phyloP scores from a whole-genome alignment of 30 jellyfish, hydroid and myxozoan genomes.

The Turritopsis dohrnii region DNA sequence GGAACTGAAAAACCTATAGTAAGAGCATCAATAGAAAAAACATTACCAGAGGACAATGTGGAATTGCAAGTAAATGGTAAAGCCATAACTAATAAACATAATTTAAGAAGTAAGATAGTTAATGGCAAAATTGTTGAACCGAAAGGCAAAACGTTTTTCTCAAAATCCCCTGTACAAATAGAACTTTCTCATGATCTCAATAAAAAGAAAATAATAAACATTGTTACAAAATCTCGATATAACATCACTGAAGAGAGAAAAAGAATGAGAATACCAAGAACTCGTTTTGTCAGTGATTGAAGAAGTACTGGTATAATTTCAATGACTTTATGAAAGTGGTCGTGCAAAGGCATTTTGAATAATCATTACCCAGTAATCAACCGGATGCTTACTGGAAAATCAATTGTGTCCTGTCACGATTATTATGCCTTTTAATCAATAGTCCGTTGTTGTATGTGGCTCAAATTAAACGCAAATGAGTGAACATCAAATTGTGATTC shows the following conservation, averaged over 20 bases:
- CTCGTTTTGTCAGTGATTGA: not conserved
- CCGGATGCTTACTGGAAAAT: not conserved
- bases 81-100: slow-evolving; percentile 45
- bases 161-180: slow-evolving; percentile 70
- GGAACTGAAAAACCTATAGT: slow-evolving; percentile 5
- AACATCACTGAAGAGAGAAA: slow-evolving; percentile 66
- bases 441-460: not conserved
- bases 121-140: slow-evolving; percentile 53
- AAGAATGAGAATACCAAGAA: slow-evolving; percentile 15
- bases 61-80: slow-evolving; percentile 71
- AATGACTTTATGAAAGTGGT: not conserved
- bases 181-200: slow-evolving; percentile 74
- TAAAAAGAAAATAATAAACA: slow-evolving; percentile 72
- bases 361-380: not conserved
- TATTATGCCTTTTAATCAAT: not conserved
- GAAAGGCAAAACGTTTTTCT: slow-evolving; percentile 60
- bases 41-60: slow-evolving; percentile 54
- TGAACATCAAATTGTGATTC: not conserved
- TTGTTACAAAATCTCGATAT: slow-evolving; percentile 64
- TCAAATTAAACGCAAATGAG: not conserved
- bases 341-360: not conserved
- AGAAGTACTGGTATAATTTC: not conserved
- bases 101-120: slow-evolving; percentile 51
- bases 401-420: not conserved
- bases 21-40: slow-evolving; percentile 38